Conservation (phyloP, 2,888 invertebrate species). For the Gortyna flavago region DNA sequence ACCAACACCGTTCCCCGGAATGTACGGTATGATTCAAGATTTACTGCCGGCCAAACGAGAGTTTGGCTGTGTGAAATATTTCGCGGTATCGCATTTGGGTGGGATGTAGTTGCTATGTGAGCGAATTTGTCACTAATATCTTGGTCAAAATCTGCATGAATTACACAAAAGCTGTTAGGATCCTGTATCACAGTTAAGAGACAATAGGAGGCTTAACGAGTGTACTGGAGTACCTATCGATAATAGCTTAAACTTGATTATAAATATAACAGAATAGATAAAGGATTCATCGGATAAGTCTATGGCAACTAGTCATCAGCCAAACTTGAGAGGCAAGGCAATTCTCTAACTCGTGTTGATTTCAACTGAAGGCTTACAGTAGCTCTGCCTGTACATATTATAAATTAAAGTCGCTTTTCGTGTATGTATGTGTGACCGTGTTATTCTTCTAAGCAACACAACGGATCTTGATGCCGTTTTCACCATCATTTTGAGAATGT, state of each 20-base stretch:
- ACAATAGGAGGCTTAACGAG: not conserved
- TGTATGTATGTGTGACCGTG: not conserved
- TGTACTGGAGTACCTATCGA: not conserved
- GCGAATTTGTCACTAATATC: slow-evolving; percentile 19
- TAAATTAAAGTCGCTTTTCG: not conserved
- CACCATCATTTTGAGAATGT: not conserved
- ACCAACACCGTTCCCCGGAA: slow-evolving; percentile 14
- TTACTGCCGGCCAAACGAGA: slow-evolving; percentile 34
- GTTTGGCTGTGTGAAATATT: slow-evolving; percentile 16
- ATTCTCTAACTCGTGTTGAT: not conserved
- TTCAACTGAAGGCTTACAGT: not conserved
- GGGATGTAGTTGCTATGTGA: not conserved
- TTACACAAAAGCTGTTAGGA: not conserved
- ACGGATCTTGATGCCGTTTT: not conserved
- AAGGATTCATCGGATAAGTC: no score
- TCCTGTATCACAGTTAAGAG: not conserved
- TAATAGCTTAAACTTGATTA: not conserved
- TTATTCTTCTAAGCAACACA: not conserved
- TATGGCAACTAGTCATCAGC: not conserved
- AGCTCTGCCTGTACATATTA: not conserved
- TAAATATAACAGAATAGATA: not conserved
- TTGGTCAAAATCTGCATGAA: slow-evolving; percentile 1
- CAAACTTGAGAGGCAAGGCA: not conserved
- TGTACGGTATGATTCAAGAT: slow-evolving; percentile 45
- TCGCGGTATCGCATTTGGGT: slow-evolving; percentile 26